Conservation (phyloP, 2,797 vertebrate species). For the Gymnocypris eckloni region DNA sequence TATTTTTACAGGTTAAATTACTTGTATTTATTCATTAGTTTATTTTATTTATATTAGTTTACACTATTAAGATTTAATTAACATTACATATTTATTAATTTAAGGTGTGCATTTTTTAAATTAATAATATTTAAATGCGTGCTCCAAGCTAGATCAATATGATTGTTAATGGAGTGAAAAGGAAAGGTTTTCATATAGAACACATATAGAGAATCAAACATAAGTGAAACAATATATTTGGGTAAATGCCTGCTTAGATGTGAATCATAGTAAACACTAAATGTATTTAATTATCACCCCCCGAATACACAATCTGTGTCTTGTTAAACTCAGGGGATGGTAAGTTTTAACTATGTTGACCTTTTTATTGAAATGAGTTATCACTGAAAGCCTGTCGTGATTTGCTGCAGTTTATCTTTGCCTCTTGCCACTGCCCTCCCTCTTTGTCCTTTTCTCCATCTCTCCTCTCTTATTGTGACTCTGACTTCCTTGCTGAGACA, state of each 20-base stretch:
- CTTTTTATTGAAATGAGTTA: slow-evolving; percentile 8
- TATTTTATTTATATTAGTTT: too few species aligned
- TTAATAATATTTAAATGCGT: background rate
- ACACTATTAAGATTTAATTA: too few species aligned
- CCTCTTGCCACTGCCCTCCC: background rate
- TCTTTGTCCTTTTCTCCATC: background rate
- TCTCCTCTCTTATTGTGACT: slow-evolving; percentile 3
- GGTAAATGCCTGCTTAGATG: background rate
- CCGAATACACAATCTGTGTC: too few species aligned
- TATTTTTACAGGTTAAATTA: too few species aligned
- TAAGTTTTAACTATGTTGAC: background rate
- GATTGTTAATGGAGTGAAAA: slow-evolving; percentile 26
- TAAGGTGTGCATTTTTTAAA: too few species aligned
- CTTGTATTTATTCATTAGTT: too few species aligned
- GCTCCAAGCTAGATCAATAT: slow-evolving; percentile 37
- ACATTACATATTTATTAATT: too few species aligned
- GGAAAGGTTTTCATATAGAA: slow-evolving; percentile 14
- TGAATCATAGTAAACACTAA: background rate
- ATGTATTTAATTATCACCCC: background rate
- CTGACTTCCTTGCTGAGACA: background rate
- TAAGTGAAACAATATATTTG: background rate
- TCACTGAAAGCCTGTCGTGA: too few species aligned
- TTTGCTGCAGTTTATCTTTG: slow-evolving; percentile 27
- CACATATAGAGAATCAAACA: slow-evolving; percentile 20
- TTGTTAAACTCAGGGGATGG: background rate